Conservation (phyloP, 2,113 vertebrate species). For the Toxotes jaculatrix region DNA sequence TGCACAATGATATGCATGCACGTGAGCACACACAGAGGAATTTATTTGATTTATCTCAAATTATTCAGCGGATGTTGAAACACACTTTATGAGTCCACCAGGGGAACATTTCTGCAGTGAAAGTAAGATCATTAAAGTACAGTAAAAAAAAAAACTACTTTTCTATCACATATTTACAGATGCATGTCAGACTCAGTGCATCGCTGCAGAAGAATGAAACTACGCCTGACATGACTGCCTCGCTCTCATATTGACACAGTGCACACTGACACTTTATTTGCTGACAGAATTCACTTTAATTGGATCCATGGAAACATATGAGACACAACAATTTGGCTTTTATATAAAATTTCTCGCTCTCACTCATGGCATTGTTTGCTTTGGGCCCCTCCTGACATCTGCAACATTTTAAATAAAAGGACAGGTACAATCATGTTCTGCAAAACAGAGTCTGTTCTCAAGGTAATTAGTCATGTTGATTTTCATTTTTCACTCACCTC, state of each 20-base stretch:
- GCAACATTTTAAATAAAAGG: conserved; percentile 27
- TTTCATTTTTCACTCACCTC: conserved; percentile 36
- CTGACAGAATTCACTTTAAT: conserved; percentile 62
- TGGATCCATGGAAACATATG: conserved; percentile 45
- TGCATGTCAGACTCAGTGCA: background rate
- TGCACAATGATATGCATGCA: background rate
- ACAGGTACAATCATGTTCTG: conserved; percentile 44
- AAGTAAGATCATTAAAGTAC: background rate
- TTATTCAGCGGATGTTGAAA: conserved; percentile 6
- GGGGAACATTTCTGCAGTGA: background rate
- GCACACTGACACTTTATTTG: conserved; percentile 17
- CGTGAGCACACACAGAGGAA: background rate
- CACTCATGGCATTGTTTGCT: conserved; percentile 28
- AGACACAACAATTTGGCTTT: conserved; percentile 45
- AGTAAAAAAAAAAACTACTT: background rate
- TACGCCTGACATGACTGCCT: background rate
- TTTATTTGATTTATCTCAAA: background rate
- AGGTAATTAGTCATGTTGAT: conserved; percentile 6
- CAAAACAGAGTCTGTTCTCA: conserved; percentile 17
- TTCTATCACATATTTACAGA: background rate
- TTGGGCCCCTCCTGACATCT: background rate
- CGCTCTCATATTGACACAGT: background rate
- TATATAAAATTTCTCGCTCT: conserved; percentile 37
- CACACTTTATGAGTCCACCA: background rate
- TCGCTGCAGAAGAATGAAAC: background rate